Evolutionary conservation across 2,888 invertebrate species (phyloP).

Genomic region (Alentia gelatinosa): DNA sequence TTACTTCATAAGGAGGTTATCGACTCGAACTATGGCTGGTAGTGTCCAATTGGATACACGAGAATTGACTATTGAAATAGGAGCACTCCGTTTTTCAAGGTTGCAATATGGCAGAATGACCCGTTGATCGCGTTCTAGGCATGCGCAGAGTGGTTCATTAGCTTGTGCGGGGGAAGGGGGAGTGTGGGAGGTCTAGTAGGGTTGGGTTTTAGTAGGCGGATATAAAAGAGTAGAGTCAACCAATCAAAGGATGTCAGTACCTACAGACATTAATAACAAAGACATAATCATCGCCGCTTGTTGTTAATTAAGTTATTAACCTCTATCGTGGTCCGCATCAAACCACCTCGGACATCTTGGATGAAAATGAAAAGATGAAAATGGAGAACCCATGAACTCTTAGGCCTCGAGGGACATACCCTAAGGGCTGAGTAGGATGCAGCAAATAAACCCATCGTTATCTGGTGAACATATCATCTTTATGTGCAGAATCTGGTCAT

Average conservation of each 20-base stretch:
- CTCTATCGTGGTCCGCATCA: not conserved
- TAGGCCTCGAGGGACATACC: not conserved
- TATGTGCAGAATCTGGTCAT: not conserved
- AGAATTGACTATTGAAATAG: not conserved
- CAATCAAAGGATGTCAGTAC: not conserved
- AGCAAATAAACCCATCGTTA: not conserved
- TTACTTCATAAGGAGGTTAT: too few relatives aligned
- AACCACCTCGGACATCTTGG: not conserved
- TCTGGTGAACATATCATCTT: slow-evolving; percentile 7
- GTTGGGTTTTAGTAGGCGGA: too few relatives aligned
- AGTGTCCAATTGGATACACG: not conserved
- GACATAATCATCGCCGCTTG: not conserved
- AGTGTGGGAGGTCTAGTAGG: not conserved
- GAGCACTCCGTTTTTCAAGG: too few relatives aligned
- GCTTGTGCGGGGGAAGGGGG: not conserved
- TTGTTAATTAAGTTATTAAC: not conserved
- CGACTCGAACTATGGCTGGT: not conserved
- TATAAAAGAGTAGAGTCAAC: too few relatives aligned
- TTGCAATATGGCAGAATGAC: not conserved
- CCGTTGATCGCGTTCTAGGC: not conserved
- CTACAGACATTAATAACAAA: not conserved
- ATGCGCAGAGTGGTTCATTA: not conserved
- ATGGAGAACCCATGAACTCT: not conserved
- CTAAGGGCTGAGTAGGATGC: not conserved
- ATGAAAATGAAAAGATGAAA: too few relatives aligned